phyloP scores from a whole-genome alignment of 2,888 invertebrate species.

The Anoplius nigerrimus region DNA sequence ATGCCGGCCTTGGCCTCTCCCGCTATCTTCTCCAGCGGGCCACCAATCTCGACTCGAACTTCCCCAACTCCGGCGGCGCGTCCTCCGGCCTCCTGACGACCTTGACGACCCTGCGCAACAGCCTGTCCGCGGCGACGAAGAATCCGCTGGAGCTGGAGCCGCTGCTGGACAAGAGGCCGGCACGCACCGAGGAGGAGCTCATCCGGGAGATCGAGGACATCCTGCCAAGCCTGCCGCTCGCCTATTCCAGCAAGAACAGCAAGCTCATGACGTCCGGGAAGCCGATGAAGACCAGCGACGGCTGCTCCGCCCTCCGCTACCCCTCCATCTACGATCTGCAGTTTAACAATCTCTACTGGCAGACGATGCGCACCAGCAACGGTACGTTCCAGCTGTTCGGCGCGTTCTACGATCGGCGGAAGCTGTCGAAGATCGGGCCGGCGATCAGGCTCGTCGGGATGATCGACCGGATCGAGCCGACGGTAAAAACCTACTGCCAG shows the following conservation, averaged over 20 bases:
- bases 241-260: conserved; percentile 89
- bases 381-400: conserved; percentile 95
- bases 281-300: conserved; percentile 76
- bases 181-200: conserved; percentile 84
- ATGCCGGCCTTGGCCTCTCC: conserved; percentile 73
- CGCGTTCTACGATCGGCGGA: conserved; percentile 90
- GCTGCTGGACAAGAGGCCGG: conserved; percentile 79
- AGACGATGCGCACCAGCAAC: conserved; percentile 86
- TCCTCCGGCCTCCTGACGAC: conserved; percentile 46
- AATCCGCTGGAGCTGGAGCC: conserved; percentile 77
- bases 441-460: conserved; percentile 90
- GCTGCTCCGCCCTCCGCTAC: conserved; percentile 82
- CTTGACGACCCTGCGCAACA: conserved; percentile 63
- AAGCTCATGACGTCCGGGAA: conserved; percentile 68
- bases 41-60: conserved; percentile 59
- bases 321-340: conserved; percentile 93
- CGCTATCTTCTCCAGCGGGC: conserved; percentile 77
- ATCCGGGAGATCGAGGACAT: conserved; percentile 87
- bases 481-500: conserved; percentile 88
- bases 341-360: conserved; percentile 96
- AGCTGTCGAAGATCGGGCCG: conserved; percentile 86
- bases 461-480: conserved; percentile 92
- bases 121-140: conserved; percentile 71
- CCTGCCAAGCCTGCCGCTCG: conserved; percentile 89
- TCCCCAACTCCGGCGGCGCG: conserved; percentile 46